Evolutionary conservation across 2,888 invertebrate species (phyloP), one percentile per base, ranked within the genome.

Genomic region (Pterobdella sp.): DNA sequence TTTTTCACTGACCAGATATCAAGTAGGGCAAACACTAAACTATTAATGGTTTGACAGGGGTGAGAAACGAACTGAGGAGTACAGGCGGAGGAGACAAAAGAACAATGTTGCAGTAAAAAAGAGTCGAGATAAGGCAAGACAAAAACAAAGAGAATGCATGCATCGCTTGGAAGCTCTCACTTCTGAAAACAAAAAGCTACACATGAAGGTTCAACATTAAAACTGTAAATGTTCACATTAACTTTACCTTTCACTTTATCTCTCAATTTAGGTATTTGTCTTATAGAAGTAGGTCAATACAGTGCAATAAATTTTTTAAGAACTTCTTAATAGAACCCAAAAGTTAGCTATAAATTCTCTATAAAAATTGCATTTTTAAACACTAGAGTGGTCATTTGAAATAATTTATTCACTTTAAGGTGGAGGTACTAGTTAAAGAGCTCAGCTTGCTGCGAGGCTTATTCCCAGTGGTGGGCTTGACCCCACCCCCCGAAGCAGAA

Each of bases 51-150:
- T 14, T 10, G 7, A 35, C 68, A 36, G 68, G 10, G 14, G 36
- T 42, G 35, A 35, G 37, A 68, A 42, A 32, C 49, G 37, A 29
- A 35, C 63, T 1, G 94, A 95, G 81, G 95, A 95, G 83, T 96
- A 96, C 85, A 87, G 92, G 78, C 86, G 93, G 76, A 86, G 95
- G 76, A 87, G 96, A 60, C 94, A 95, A 82, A 88, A 95, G 79
- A 96, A 96, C 85, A 96, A 96, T 84, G 93, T 95, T 80, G 95
- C 96, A 2, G 96, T 96, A 72, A 87, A 94, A 76, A 95, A 95
- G 84, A 93, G 93, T 74, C 88, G 96, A 76, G 95, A 95, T 85
- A 95, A 96, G 86, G 73, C 71, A 18, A 60, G 70, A 32, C 72
- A 69, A 68, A 68, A 70, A 26, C 95, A 94, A 76, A 94, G 95